These are phyloP conservation scores for Mesitornis unicolor DNA, from an alignment of 2,113 vertebrate genomes.

Conservation along the genomic window DNA sequence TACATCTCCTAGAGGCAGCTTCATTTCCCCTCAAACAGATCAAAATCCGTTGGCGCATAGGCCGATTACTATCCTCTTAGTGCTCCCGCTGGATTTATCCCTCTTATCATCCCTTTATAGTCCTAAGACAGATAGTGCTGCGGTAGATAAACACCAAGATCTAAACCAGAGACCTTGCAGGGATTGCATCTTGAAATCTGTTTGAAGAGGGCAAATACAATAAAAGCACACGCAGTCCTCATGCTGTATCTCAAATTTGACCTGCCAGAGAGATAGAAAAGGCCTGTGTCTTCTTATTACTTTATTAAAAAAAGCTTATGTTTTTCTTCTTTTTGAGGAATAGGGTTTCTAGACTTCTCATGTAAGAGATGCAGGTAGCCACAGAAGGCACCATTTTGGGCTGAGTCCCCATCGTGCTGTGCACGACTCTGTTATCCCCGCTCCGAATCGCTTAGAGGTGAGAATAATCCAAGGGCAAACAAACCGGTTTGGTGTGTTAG, in stretches of 20 bases:
- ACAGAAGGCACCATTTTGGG: neutral
- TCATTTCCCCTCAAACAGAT: neutral
- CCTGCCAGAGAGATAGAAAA: neutral
- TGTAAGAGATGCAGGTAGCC: neutral
- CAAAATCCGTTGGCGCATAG: neutral
- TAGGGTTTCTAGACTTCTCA: neutral
- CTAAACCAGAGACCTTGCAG: constrained; percentile 23
- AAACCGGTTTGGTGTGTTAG: constrained; percentile 26
- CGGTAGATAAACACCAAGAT: neutral
- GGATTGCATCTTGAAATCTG: neutral
- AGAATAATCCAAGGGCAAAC: constrained; percentile 13
- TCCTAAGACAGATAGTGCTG: constrained; percentile 16
- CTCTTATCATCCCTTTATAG: neutral
- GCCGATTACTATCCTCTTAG: neutral
- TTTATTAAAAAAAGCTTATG: neutral
- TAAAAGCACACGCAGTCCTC: neutral
- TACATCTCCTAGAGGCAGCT: neutral
- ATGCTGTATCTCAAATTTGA: neutral
- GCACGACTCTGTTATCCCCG: neutral
- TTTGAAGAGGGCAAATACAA: neutral
- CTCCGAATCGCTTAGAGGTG: neutral
- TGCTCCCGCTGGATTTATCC: neutral
- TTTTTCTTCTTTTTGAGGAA: neutral
- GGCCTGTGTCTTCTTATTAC: neutral
- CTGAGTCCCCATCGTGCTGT: neutral